Conservation (phyloP, 30 jellyfish, hydroid and myxozoan species). For the Chironex yamaguchii region DNA sequence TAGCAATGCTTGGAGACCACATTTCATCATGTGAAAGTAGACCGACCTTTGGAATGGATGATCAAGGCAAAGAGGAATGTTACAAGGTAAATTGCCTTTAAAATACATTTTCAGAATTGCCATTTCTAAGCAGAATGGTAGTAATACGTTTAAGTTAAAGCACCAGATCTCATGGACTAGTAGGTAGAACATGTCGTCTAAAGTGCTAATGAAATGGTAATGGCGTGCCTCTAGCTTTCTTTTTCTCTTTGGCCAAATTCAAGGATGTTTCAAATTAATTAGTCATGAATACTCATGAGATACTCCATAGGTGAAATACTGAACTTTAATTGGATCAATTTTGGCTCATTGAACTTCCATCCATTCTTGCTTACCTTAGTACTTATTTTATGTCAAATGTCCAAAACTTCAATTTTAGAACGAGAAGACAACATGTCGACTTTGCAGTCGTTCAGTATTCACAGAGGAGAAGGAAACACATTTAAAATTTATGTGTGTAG, state of each 20-base stretch:
- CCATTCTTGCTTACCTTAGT: too few relatives aligned
- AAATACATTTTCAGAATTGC: not conserved
- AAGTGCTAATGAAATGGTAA: too few relatives aligned
- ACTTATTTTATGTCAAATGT: too few relatives aligned
- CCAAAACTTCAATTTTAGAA: not conserved
- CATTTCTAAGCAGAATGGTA: too few relatives aligned
- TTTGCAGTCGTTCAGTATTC: slow-evolving; percentile 74
- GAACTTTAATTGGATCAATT: too few relatives aligned
- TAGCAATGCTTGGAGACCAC: slow-evolving; percentile 57
- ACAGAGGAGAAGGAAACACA: slow-evolving; percentile 52
- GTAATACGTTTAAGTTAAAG: too few relatives aligned
- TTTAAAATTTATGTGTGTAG: slow-evolving; percentile 58
- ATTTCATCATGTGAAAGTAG: slow-evolving; percentile 32
- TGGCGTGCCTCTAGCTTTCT: too few relatives aligned
- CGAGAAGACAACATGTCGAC: slow-evolving; percentile 46
- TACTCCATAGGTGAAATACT: too few relatives aligned
- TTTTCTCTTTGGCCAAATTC: not conserved
- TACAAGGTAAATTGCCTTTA: not conserved
- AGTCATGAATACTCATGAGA: not conserved
- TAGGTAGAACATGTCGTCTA: too few relatives aligned
- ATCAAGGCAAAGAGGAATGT: slow-evolving; percentile 3
- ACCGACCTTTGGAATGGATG: slow-evolving; percentile 22
- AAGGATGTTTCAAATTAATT: not conserved
- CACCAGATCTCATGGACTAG: too few relatives aligned
- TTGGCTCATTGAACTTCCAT: too few relatives aligned